Percentiles rank a stretch among this genome's conserved stretches.
Conservation (phyloP, 2,888 invertebrate species). For the Zonitis immaculata region DNA sequence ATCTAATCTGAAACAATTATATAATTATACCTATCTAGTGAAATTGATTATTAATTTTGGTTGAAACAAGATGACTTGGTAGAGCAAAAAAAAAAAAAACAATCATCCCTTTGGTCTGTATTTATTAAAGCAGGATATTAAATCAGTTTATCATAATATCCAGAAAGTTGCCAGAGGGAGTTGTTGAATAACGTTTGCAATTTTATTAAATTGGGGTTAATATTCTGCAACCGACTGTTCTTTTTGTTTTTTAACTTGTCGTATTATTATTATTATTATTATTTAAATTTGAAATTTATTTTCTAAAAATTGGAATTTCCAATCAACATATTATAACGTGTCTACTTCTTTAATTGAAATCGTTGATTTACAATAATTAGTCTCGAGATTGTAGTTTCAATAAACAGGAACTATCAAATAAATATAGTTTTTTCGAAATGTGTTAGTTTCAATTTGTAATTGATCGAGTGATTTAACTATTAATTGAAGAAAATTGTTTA, state of each 20-base stretch:
- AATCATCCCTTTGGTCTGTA: slow-evolving; percentile 19
- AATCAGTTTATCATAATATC: slow-evolving; percentile 46
- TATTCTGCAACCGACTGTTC: neutral
- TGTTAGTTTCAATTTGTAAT: too few species aligned
- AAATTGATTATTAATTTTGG: neutral
- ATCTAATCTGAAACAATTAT: neutral
- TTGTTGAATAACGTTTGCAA: slow-evolving; percentile 4
- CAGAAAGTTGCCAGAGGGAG: slow-evolving; percentile 32
- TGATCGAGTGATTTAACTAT: too few species aligned
- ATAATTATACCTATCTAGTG: too few species aligned
- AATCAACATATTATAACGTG: too few species aligned
- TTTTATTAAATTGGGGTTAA: slow-evolving; percentile 1
- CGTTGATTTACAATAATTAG: neutral
- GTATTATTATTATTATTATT: too few species aligned
- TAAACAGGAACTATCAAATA: too few species aligned
- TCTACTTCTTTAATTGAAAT: neutral
- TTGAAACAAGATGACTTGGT: neutral
- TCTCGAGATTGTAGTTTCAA: too few species aligned
- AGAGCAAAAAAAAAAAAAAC: neutral
- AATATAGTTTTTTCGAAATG: too few species aligned
- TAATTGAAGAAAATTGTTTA: too few species aligned
- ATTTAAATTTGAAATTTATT: too few species aligned
- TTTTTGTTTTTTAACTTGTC: too few species aligned
- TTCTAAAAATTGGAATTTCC: too few species aligned
- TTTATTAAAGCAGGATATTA: slow-evolving; percentile 44